phyloP scores from a whole-genome alignment of 1,140 invertebrate species.

The Drosophila baimaii region DNA sequence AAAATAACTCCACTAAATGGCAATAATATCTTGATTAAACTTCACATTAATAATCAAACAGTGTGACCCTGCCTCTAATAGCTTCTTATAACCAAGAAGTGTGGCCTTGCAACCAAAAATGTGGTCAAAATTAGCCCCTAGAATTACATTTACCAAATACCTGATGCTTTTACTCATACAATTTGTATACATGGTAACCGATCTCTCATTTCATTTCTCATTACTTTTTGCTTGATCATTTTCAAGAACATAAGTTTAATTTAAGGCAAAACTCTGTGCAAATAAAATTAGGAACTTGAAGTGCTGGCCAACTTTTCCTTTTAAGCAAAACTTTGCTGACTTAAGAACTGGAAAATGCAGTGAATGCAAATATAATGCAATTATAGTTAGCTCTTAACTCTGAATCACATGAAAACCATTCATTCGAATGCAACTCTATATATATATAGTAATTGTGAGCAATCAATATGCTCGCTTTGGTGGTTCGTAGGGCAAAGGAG shows the following conservation, averaged over 20 bases:
- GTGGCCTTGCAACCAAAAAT: background rate
- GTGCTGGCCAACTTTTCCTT: background rate
- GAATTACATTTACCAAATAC: too few species aligned
- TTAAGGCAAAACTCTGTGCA: background rate
- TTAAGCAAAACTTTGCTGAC: background rate
- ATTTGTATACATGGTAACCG: slow-evolving; percentile 2
- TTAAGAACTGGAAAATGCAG: slow-evolving; percentile 1
- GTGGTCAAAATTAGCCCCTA: too few species aligned
- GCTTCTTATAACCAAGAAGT: background rate
- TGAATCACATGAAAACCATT: background rate
- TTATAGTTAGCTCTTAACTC: slow-evolving; percentile 3
- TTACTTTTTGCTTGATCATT: background rate
- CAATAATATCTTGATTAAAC: background rate
- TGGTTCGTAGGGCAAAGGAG: slow-evolving; percentile 37
- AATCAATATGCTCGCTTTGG: slow-evolving; percentile 41
- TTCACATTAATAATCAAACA: background rate
- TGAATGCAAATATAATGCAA: slow-evolving; percentile 24
- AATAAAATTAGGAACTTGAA: background rate
- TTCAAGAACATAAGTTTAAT: background rate
- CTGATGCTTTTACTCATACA: too few species aligned
- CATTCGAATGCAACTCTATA: background rate
- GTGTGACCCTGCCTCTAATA: background rate
- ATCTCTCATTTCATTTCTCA: slow-evolving; percentile 3
- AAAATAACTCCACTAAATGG: background rate
- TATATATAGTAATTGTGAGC: background rate